Evolutionary conservation across 2,888 invertebrate species (phyloP), one percentile per base, ranked within the genome.

Genomic region (Scrobipalpa atriplicella): DNA sequence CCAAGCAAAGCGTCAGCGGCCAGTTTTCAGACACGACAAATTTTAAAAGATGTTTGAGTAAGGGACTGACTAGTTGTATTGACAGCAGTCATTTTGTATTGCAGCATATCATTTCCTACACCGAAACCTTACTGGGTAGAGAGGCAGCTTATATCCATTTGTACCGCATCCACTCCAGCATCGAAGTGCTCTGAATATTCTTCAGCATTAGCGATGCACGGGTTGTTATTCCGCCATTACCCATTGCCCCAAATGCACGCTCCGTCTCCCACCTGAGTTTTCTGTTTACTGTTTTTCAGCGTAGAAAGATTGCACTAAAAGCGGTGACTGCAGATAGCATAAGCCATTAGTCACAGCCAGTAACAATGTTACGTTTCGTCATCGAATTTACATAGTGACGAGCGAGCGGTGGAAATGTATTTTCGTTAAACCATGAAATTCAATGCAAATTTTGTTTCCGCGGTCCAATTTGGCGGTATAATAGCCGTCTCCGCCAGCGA

Each of bases 331-430:
- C 29, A 29, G 2, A 29, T 29, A 29, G 29, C 29, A 29, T 29
- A 29, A 29, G 29, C 29, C 29, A 29, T 84, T 83, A 85, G 79
- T 80, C 72, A 71, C 75, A 73, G 74, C 78, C 78, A 76, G 80
- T 88, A 87, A 89, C 82, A 81, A 80, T 73, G 84, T 89, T 86
- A 86, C 80, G 79, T 82, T 83, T 81, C 80, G 81, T 75, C 75
- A 70, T 75, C 75, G 74, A 75, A 89, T 90, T 89, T 85, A 83
- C 87, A 89, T 87, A 85, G 77, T 79, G 77, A 75, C 74, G 73
- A 80, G 76, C 74, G 73, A 80, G 76, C 77, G 77, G 75, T 82
- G 83, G 73, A 86, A 86, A 81, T 83, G 77, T 77, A 77, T 85
- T 83, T 82, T 78, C 81, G 83, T 85, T 85, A 77, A 75, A 75